Conservation (phyloP, 2,888 invertebrate species). For the Onthophagus sagittarius region DNA sequence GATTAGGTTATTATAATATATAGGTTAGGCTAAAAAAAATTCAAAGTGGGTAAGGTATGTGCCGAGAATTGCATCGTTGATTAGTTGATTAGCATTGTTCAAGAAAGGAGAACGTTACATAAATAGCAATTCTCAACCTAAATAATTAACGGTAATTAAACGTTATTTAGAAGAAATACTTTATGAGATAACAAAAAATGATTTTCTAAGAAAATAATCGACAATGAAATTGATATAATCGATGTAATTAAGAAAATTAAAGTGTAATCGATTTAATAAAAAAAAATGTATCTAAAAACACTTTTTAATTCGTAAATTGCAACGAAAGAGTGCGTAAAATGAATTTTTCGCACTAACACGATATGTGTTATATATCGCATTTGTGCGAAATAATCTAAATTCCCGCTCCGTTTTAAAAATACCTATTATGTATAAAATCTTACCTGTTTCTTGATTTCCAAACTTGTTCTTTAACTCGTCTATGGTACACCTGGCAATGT, state of each 20-base stretch:
- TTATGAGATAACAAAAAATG: not conserved
- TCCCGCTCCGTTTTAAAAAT: no score
- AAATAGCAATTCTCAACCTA: no score
- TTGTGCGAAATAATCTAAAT: not conserved
- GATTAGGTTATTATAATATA: not conserved
- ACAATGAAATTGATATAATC: not conserved
- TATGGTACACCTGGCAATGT: constrained; percentile 39
- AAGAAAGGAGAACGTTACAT: not conserved
- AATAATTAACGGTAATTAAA: no score
- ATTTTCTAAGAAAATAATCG: not conserved
- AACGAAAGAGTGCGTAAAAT: no score
- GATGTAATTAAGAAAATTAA: not conserved
- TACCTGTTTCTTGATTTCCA: constrained; percentile 43
- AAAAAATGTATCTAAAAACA: not conserved
- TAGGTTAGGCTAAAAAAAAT: not conserved
- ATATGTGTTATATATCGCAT: no score
- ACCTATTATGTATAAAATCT: constrained; percentile 22
- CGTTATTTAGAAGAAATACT: no score
- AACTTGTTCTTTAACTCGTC: constrained; percentile 45
- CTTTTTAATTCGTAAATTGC: no score
- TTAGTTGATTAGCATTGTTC: not conserved
- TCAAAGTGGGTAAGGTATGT: not conserved
- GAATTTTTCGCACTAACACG: no score
- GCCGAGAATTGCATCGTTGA: not conserved
- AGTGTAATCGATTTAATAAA: not conserved